These are phyloP conservation scores for Poecilobothrus nobilitatus DNA, from an alignment of 2,888 invertebrate species.

Conservation along the genomic window DNA sequence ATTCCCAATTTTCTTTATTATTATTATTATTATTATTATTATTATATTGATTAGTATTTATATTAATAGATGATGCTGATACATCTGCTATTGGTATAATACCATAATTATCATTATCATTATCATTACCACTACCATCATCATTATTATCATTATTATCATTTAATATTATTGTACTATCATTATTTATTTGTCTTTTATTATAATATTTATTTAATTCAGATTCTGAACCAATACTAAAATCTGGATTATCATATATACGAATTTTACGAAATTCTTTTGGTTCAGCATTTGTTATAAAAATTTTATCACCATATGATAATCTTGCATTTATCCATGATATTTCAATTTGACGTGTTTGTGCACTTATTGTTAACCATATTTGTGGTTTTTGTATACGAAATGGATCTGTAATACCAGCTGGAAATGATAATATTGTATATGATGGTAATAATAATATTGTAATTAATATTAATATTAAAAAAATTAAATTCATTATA, in stretches of 20 bases:
- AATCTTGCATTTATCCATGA: conserved; percentile 39
- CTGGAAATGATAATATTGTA: not conserved
- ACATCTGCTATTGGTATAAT: conserved; percentile 21
- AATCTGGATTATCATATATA: not conserved
- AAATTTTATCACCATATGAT: conserved; percentile 31
- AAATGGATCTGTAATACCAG: not conserved
- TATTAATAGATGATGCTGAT: not conserved
- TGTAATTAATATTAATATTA: not conserved
- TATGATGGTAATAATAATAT: not conserved
- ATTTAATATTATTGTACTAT: not conserved
- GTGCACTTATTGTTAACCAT: conserved; percentile 40
- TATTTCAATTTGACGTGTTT: conserved; percentile 37
- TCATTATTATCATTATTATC: not conserved
- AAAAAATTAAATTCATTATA: not conserved
- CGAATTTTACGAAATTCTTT: conserved; percentile 26
- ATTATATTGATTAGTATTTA: not conserved
- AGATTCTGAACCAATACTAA: not conserved
- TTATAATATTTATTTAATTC: not conserved
- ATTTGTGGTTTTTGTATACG: conserved; percentile 23
- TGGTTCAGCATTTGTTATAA: conserved; percentile 36
- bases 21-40: not conserved
- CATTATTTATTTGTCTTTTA: not conserved
- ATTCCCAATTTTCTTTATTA: conserved; percentile 29
- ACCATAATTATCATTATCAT: conserved; percentile 11
- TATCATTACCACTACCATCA: not conserved